phyloP scores from a whole-genome alignment of 2,797 vertebrate species.

The Crenichthys baileyi region DNA sequence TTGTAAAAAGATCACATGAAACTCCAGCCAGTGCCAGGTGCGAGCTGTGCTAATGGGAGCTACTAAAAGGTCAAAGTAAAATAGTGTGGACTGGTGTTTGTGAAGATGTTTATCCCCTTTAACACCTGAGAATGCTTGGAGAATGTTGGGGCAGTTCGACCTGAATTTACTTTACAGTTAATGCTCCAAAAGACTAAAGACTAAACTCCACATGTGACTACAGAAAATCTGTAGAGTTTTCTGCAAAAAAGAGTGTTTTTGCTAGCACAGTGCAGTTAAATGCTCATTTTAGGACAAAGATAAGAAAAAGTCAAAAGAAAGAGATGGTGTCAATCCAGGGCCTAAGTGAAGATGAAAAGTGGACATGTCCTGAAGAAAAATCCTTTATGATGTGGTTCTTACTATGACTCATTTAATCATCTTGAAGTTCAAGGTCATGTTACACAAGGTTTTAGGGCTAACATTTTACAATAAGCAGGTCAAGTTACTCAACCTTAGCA shows the following conservation, averaged over 20 bases:
- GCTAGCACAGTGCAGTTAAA: constrained; percentile 17
- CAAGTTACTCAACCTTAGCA: too few species aligned
- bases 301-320: neutral
- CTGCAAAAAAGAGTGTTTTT: constrained; percentile 15
- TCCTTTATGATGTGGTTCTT: neutral
- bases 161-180: neutral
- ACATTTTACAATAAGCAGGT: too few species aligned
- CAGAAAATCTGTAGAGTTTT: neutral
- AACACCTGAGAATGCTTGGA: neutral
- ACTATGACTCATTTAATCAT: neutral
- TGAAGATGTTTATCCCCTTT: neutral
- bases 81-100: neutral
- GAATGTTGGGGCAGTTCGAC: neutral
- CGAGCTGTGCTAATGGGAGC: constrained; percentile 4
- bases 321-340: neutral
- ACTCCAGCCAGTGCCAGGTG: neutral
- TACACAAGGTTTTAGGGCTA: neutral
- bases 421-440: neutral
- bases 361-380: neutral
- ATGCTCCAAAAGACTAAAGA: too few species aligned
- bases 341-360: neutral
- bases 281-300: constrained; percentile 2
- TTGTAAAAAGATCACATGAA: neutral
- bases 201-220: neutral
- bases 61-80: constrained; percentile 10